Base-by-base conservation (phyloP, 92 coral and sea anemone species). In the Phenganax subtilis region DNA sequence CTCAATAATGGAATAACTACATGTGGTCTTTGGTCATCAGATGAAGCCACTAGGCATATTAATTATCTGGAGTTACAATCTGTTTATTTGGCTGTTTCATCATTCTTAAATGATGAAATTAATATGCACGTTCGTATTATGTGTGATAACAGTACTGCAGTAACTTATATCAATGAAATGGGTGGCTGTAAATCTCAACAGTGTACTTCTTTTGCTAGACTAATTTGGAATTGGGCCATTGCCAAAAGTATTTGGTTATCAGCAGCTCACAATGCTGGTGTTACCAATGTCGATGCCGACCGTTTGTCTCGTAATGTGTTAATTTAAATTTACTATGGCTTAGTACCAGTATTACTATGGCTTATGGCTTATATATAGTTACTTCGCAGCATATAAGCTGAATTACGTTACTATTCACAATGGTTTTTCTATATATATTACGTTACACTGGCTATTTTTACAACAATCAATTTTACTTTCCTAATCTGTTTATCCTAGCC, bases 41-140 rank as follows among this genome's bases (percentile, higher is more conserved):
- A 71, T 2, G 88, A 89, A 37, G 29, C 80, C 30, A 1, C 11
- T 53, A 58, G 57, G 29, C 85, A 80, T 56, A 89, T 85, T 3
- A 88, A 88, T 53, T 85, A 54, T 66, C 66, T 88, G 27, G 91
- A 85, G 27, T 66, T 85, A 14, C 58, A 82, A 53, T 87, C 89
- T 10, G 64, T 85, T 61, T 44, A 77, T 0, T 55, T 81, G 44
- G 91, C 71, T 0, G 54, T 85, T 63, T 10, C 74, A 29, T 85
- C 85, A 17, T 69, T 88, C 11, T 58, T 73, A 27, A 54, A 67
- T 51, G 56, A 61, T 54, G 55, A 71, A 37, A 61, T 31, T 17
- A 77, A 29, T 54, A 29, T 59, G n/a, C 84, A 64, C 8, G 44
- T 69, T 11, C 66, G 65, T 2, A 29, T 81, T 69, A 81, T 81